These are phyloP conservation scores for Portunus trituberculatus DNA, from an alignment of 1,140 invertebrate species.

Conservation along the genomic window DNA sequence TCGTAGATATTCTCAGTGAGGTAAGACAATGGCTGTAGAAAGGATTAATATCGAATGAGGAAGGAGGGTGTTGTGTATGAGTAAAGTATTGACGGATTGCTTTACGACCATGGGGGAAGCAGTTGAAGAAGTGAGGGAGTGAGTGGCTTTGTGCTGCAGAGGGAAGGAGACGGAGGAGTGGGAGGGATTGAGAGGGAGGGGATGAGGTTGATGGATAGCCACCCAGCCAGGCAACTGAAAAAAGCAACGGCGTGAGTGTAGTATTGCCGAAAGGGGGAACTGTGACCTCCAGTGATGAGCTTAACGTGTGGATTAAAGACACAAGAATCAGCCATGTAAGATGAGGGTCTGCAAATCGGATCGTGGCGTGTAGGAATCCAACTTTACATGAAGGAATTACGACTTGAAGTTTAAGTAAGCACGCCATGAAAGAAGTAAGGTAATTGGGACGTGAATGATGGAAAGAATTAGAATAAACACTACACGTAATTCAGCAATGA, in stretches of 20 bases:
- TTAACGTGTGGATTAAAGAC: not conserved
- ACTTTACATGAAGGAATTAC: not conserved
- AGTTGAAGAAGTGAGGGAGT: not conserved
- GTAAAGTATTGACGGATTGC: not conserved
- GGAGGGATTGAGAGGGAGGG: not conserved
- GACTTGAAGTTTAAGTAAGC: not conserved
- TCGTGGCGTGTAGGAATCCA: not conserved
- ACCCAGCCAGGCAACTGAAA: not conserved
- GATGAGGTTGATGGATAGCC: not conserved
- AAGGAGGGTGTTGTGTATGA: not conserved
- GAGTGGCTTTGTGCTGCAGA: not conserved
- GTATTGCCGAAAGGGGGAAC: not conserved
- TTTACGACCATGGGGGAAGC: not conserved
- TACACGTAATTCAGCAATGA: not conserved
- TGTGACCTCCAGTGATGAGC: not conserved
- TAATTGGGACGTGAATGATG: not conserved
- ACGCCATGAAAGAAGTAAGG: not conserved
- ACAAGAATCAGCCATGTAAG: not conserved
- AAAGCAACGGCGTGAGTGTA: not conserved
- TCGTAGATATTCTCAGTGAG: not conserved
- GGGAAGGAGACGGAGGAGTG: not conserved
- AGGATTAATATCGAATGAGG: conserved; percentile 12
- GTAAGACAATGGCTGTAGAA: not conserved
- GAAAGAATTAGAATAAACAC: not conserved
- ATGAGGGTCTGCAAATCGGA: not conserved